Evolutionary conservation across 2,888 invertebrate species (phyloP).

Genomic region (Xanthia icteritia): DNA sequence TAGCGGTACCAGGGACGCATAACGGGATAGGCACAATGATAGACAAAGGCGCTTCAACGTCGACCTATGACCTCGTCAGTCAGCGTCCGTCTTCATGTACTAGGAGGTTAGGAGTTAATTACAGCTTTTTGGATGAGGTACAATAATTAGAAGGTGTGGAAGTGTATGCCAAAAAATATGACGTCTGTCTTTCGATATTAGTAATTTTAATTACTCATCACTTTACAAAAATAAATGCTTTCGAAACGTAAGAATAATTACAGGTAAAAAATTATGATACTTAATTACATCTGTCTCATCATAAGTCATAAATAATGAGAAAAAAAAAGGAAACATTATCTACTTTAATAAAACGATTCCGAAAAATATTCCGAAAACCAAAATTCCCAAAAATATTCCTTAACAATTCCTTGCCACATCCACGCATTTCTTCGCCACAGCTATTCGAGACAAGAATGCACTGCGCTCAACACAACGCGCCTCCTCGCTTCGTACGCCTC

Average conservation of each 20-base stretch:
- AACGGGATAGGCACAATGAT: constrained; percentile 68
- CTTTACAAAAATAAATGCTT: constrained; percentile 2
- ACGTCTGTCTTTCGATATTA: constrained; percentile 37
- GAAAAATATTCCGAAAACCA: neutral
- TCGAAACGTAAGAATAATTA: too few relatives aligned
- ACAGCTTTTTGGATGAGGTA: constrained; percentile 61
- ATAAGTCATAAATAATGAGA: neutral
- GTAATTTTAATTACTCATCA: constrained; percentile 28
- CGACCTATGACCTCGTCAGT: constrained; percentile 78
- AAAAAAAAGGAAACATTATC: neutral
- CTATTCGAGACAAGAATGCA: constrained; percentile 45
- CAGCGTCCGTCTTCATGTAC: constrained; percentile 69
- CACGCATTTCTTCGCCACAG: constrained; percentile 6
- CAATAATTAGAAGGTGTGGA: constrained; percentile 28
- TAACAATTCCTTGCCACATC: constrained; percentile 36
- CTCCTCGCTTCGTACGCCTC: constrained; percentile 57
- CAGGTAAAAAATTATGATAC: neutral
- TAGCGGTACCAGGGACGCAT: constrained; percentile 79
- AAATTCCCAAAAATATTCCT: neutral
- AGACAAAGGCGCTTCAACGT: constrained; percentile 73
- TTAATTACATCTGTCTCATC: neutral
- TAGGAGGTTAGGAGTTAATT: constrained; percentile 73
- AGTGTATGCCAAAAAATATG: constrained; percentile 41
- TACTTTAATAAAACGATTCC: neutral
- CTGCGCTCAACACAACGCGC: constrained; percentile 50